These are phyloP conservation scores for Phenacoccus solenopsis DNA, from an alignment of 1,140 invertebrate species.

Conservation along the genomic window DNA sequence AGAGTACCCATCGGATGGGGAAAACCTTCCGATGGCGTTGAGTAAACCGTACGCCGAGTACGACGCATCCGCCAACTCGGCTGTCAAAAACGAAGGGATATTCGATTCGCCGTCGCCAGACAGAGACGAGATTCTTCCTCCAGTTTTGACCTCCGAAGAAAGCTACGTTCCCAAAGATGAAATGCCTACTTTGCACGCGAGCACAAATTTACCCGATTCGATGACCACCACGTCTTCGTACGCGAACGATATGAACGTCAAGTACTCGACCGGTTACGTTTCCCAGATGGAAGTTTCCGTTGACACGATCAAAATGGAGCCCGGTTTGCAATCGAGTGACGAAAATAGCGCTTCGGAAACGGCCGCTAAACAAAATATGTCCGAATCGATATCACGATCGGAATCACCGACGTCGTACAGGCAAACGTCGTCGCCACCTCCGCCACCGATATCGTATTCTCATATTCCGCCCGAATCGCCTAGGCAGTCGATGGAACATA, in stretches of 20 bases:
- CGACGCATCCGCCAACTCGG: background rate
- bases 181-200: constrained; percentile 6
- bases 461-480: constrained; percentile 4
- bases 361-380: background rate
- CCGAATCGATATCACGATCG: background rate
- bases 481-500: background rate
- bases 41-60: background rate
- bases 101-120: background rate
- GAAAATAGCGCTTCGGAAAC: background rate
- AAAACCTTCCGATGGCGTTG: background rate
- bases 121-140: background rate
- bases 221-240: background rate
- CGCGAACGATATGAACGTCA: background rate
- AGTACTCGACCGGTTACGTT: background rate
- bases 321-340: background rate
- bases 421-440: background rate
- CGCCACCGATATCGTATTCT: background rate
- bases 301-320: background rate
- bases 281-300: background rate
- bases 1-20: background rate
- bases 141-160: constrained; percentile 3
- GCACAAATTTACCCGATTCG: background rate
- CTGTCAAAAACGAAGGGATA: background rate
- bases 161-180: constrained; percentile 9
- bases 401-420: background rate